Conservation (phyloP, 37 sponge, comb jelly and placozoan species). For the Hormiphora californensis region DNA sequence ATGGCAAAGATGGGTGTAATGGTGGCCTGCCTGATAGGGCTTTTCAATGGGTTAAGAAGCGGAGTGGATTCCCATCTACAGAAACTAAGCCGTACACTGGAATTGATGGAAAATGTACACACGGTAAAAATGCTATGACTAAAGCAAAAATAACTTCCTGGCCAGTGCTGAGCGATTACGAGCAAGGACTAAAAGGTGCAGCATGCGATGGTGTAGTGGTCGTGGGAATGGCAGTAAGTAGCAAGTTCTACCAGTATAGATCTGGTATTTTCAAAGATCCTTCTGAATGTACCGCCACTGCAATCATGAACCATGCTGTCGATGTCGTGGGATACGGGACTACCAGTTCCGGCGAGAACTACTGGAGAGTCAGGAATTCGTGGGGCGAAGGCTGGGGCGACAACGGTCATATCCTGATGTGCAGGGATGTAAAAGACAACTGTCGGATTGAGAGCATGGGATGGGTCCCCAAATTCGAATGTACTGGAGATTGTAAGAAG, state of each 20-base stretch:
- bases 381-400: not conserved
- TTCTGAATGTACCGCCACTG: not conserved
- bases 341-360: not conserved
- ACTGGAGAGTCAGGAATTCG: slow-evolving; percentile 15
- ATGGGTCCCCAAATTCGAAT: not conserved
- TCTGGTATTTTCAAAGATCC: not conserved
- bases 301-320: not conserved
- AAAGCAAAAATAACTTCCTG: not conserved
- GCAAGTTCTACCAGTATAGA: not conserved
- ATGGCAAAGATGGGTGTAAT: not conserved
- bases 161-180: not conserved
- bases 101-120: not conserved
- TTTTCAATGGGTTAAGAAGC: not conserved
- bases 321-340: not conserved
- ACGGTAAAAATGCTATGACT: not conserved
- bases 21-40: not conserved
- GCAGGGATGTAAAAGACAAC: not conserved
- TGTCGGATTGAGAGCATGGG: not conserved
- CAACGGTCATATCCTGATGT: not conserved
- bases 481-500: no score
- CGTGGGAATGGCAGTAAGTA: not conserved
- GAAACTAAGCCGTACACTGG: not conserved
- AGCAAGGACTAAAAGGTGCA: not conserved
- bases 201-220: not conserved
- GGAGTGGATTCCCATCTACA: not conserved